phyloP scores from a whole-genome alignment of 2,797 vertebrate genomes.

The Enteromius trimaculatus region DNA sequence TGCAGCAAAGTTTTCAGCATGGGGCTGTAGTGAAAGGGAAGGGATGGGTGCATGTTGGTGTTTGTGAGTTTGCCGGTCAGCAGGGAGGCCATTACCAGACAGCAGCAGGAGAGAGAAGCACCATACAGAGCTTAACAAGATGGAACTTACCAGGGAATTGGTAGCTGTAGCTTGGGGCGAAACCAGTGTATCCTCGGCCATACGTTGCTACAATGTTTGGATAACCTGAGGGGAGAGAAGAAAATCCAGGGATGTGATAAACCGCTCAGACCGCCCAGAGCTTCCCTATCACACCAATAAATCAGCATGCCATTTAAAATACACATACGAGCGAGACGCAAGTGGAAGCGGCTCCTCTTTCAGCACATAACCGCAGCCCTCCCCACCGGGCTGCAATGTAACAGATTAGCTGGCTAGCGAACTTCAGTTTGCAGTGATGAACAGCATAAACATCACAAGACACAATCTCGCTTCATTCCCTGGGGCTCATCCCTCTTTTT shows the following conservation, averaged over 20 bases:
- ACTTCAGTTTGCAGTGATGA: conserved; percentile 57
- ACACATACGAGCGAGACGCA: conserved; percentile 42
- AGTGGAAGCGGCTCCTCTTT: conserved; percentile 39
- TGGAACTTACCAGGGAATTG: conserved; percentile 90
- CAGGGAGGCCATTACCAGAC: conserved; percentile 60
- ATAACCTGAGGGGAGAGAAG: conserved; percentile 80
- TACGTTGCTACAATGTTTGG: conserved; percentile 93
- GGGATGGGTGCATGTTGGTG: conserved; percentile 39
- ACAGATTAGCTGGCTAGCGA: conserved; percentile 56
- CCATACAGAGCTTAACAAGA: conserved; percentile 60
- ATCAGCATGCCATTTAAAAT: conserved; percentile 48
- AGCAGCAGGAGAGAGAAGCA: conserved; percentile 54
- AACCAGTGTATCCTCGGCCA: conserved; percentile 90
- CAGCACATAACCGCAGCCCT: conserved; percentile 16
- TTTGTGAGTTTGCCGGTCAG: conserved; percentile 55
- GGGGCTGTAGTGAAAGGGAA: conserved; percentile 24
- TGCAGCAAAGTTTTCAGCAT: conserved; percentile 35
- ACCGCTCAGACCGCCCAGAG: conserved; percentile 34
- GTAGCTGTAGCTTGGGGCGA: conserved; percentile 92
- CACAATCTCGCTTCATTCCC: conserved; percentile 58
- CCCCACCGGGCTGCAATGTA: conserved; percentile 50
- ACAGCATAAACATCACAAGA: conserved; percentile 60
- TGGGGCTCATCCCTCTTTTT: conserved; percentile 56
- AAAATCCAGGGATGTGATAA: conserved; percentile 47
- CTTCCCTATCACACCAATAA: conserved; percentile 32